Evolutionary conservation across 2,888 invertebrate genomes (phyloP).

Genomic region (Melanostoma mellinum): DNA sequence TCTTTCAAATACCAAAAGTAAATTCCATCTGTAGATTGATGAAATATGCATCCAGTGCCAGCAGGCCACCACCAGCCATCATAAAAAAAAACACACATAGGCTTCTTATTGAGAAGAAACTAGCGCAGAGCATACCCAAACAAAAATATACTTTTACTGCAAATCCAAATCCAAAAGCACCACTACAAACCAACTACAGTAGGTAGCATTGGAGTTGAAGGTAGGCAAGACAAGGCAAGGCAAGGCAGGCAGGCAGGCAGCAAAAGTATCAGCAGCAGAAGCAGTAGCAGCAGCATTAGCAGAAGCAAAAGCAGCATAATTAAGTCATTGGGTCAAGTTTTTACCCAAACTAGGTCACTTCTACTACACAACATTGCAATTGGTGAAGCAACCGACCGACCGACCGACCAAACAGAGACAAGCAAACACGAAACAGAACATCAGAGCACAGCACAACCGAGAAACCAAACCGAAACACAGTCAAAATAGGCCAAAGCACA

Average conservation of each 20-base stretch:
- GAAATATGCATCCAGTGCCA: too few species aligned
- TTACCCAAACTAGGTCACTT: conserved; percentile 79
- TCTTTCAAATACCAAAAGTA: too few species aligned
- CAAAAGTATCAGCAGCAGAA: conserved; percentile 12
- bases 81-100: conserved; percentile 40
- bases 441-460: conserved; percentile 4
- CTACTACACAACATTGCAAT: conserved; percentile 70
- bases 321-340: conserved; percentile 80
- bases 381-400: conserved; percentile 60
- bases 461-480: conserved; percentile 21
- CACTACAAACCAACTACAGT: conserved; percentile 68
- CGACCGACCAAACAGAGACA: conserved; percentile 31
- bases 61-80: too few species aligned
- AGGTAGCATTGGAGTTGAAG: conserved; percentile 61
- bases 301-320: conserved; percentile 75
- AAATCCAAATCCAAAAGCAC: conserved; percentile 53
- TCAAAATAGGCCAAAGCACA: conserved; percentile 56
- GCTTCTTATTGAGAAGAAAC: conserved; percentile 40
- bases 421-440: conserved; percentile 39
- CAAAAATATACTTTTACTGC: conserved; percentile 71
- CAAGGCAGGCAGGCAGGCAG: too few species aligned
- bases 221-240: too few species aligned
- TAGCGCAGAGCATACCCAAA: conserved; percentile 66
- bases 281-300: conserved; percentile 57
- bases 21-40: too few species aligned